Percentiles rank a stretch among this genome's conserved stretches.
phyloP scores from a whole-genome alignment of 2,113 vertebrate genomes.

The Onychostoma macrolepis region DNA sequence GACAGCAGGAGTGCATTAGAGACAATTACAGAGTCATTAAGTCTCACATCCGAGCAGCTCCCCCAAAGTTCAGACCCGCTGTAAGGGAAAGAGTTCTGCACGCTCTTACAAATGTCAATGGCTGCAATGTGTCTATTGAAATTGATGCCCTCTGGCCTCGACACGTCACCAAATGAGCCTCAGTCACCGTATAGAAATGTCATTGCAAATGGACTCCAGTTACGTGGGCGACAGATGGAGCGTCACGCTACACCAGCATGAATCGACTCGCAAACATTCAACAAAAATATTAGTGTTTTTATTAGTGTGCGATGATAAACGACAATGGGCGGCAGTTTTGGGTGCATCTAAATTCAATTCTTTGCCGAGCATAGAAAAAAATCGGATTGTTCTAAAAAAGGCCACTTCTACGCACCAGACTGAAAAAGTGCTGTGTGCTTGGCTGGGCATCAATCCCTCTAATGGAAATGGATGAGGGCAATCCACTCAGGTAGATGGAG shows the following conservation, averaged over 20 bases:
- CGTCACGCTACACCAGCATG: neutral
- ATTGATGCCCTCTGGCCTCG: slow-evolving; percentile 36
- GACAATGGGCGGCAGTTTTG: neutral
- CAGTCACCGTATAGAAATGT: slow-evolving; percentile 13
- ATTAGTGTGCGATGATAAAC: neutral
- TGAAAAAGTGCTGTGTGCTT: neutral
- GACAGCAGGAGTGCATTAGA: slow-evolving; percentile 42
- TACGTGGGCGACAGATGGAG: neutral
- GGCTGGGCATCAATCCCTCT: slow-evolving; percentile 34
- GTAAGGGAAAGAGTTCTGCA: neutral
- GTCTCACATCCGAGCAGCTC: slow-evolving; percentile 30
- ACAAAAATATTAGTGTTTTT: neutral
- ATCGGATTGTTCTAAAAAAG: neutral
- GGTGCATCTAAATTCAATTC: neutral
- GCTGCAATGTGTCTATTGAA: slow-evolving; percentile 25
- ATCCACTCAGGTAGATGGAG: slow-evolving; percentile 45
- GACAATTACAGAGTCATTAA: slow-evolving; percentile 50
- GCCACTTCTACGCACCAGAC: neutral
- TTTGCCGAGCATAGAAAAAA: neutral
- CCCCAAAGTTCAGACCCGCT: slow-evolving; percentile 38
- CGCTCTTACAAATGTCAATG: slow-evolving; percentile 48
- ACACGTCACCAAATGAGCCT: slow-evolving; percentile 18
- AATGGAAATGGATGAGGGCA: slow-evolving; percentile 42
- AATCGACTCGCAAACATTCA: neutral
- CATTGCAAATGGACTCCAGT: neutral